Percentiles rank a stretch among this genome's conserved stretches.
These are phyloP conservation scores for Phrynocephalus vlangalii DNA, from an alignment of 2,797 vertebrate species.

Conservation along the genomic window DNA sequence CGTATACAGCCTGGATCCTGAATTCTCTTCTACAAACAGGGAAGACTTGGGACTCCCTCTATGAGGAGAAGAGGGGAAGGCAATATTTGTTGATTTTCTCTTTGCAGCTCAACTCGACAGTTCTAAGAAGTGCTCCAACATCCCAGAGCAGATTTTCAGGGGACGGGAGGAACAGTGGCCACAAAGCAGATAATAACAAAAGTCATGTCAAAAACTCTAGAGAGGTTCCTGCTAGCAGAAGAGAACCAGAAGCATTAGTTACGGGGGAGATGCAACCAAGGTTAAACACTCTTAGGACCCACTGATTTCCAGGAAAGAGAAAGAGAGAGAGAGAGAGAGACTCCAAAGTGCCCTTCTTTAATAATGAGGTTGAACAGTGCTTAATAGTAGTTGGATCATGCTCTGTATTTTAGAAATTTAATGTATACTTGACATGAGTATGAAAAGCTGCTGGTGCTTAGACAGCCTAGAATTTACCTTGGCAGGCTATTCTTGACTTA, in stretches of 20 bases:
- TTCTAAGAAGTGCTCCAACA: neutral
- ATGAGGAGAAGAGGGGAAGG: neutral
- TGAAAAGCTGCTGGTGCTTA: conserved; percentile 38
- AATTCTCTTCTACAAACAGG: neutral
- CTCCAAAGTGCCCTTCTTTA: neutral
- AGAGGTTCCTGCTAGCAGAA: neutral
- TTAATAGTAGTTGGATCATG: neutral
- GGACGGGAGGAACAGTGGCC: no score
- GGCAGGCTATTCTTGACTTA: conserved; percentile 30
- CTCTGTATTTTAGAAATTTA: conserved; percentile 9
- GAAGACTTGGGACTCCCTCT: neutral
- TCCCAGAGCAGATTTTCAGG: neutral
- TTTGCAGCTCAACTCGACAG: no score
- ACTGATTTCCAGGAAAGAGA: neutral
- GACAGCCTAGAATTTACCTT: conserved; percentile 45
- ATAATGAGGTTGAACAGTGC: neutral
- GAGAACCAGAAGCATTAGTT: neutral
- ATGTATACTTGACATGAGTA: conserved; percentile 9
- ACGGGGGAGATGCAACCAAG: neutral
- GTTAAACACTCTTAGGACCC: neutral
- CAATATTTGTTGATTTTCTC: neutral
- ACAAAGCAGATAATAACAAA: no score
- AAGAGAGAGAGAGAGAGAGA: neutral
- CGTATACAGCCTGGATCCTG: neutral
- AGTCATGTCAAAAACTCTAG: neutral